These are phyloP conservation scores for Rhabditoides inermis DNA, from an alignment of 2,888 invertebrate species.

Conservation along the genomic window DNA sequence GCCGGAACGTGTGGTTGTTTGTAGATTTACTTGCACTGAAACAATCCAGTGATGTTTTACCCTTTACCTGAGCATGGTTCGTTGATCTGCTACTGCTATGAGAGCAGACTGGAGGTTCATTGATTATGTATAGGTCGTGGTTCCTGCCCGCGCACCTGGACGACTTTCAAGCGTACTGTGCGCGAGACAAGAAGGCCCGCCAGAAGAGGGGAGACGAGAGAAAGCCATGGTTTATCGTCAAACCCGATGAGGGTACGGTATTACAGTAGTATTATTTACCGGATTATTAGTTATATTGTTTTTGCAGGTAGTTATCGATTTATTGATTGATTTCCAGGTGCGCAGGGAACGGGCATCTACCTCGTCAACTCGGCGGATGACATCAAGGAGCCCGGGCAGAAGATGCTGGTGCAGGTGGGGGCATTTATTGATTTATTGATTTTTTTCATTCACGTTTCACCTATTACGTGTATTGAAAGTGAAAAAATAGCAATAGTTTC, in stretches of 20 bases:
- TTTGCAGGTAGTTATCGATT: neutral
- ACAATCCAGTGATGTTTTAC: too few species aligned
- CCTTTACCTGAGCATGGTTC: too few species aligned
- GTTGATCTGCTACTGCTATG: too few species aligned
- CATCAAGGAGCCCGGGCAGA: conserved; percentile 45
- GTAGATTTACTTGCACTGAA: too few species aligned
- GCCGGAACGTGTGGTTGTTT: too few species aligned
- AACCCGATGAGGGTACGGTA: conserved; percentile 55
- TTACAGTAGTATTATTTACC: neutral
- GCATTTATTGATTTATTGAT: neutral
- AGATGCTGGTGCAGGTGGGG: conserved; percentile 42
- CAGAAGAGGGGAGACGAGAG: conserved; percentile 1
- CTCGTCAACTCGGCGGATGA: conserved; percentile 54
- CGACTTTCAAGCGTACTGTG: conserved; percentile 31
- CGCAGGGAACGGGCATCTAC: conserved; percentile 58
- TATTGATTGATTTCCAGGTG: too few species aligned
- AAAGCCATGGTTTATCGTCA: conserved; percentile 55
- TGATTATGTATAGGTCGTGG: conserved; percentile 55
- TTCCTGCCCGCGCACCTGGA: conserved; percentile 55
- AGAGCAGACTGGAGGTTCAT: too few species aligned
- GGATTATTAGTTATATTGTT: neutral
- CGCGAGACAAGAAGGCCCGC: neutral
- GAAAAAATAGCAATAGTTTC: too few species aligned
- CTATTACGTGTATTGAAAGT: neutral
- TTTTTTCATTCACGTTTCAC: neutral